Conservation (phyloP, 2,888 invertebrate genomes). For the Chymomyza fuscimana region DNA sequence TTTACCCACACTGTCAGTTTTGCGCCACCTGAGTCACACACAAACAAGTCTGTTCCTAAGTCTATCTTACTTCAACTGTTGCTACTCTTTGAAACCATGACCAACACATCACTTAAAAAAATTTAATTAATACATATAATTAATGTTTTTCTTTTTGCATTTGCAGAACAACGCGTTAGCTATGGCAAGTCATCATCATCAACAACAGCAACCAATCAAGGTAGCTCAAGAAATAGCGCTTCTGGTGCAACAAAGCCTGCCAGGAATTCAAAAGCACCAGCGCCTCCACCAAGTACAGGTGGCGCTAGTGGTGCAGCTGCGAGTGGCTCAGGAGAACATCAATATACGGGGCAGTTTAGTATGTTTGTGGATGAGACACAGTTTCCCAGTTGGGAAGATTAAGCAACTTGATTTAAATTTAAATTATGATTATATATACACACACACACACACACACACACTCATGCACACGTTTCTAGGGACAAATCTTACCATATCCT, state of each 20-base stretch:
- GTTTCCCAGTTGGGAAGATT: constrained; percentile 86
- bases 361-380: constrained; percentile 83
- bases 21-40: too few species aligned
- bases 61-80: too few species aligned
- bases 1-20: too few species aligned
- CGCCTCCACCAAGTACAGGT: background rate
- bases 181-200: constrained; percentile 71
- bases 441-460: background rate
- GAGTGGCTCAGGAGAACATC: constrained; percentile 48
- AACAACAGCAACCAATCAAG: constrained; percentile 58
- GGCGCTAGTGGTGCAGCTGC: background rate
- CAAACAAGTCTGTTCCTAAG: too few species aligned
- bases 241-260: constrained; percentile 68
- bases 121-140: too few species aligned
- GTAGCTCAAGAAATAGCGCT: constrained; percentile 62
- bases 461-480: background rate
- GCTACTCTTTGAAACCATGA: too few species aligned
- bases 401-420: constrained; percentile 63
- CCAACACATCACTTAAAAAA: too few species aligned
- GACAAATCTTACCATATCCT: background rate
- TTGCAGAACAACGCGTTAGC: constrained; percentile 66
- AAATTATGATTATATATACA: constrained; percentile 11
- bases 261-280: constrained; percentile 15
- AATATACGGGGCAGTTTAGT: constrained; percentile 76
- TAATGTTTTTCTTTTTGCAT: background rate